These are phyloP conservation scores for Mythimna vitellina DNA, from an alignment of 2,888 invertebrate genomes.

Conservation along the genomic window DNA sequence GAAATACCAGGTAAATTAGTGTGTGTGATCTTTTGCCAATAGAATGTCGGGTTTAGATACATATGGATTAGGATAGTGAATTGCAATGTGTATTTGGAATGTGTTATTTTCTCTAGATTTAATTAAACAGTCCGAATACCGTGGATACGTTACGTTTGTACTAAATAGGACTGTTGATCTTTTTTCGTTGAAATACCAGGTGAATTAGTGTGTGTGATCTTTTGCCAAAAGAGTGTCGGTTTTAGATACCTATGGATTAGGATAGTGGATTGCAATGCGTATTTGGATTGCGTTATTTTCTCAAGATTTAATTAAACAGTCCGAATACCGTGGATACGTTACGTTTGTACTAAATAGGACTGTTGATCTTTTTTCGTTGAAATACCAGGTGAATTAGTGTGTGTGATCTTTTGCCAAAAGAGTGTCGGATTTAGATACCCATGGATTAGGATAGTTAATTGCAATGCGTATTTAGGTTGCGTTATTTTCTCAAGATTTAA, in stretches of 20 bases:
- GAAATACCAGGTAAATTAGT: constrained; percentile 17
- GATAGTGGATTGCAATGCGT: too few species aligned
- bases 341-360: constrained; percentile 30
- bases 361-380: constrained; percentile 22
- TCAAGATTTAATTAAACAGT: constrained; percentile 40
- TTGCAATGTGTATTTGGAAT: too few species aligned
- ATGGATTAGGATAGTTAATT: too few species aligned
- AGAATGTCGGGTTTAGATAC: background rate
- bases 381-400: constrained; percentile 17
- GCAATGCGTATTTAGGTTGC: too few species aligned
- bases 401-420: constrained; percentile 4
- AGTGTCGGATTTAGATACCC: background rate
- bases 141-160: constrained; percentile 29
- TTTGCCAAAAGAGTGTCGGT: background rate
- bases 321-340: constrained; percentile 36
- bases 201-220: constrained; percentile 17
- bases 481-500: background rate
- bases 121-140: constrained; percentile 49
- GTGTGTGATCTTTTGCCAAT: constrained; percentile 7
- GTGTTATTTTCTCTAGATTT: too few species aligned
- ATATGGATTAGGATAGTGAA: too few species aligned
- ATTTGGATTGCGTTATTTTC: too few species aligned
- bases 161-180: constrained; percentile 27
- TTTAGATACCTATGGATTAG: background rate
- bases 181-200: constrained; percentile 24